phyloP scores from a whole-genome alignment of 2,797 vertebrate genomes.

The Macrochelys suwanniensis region DNA sequence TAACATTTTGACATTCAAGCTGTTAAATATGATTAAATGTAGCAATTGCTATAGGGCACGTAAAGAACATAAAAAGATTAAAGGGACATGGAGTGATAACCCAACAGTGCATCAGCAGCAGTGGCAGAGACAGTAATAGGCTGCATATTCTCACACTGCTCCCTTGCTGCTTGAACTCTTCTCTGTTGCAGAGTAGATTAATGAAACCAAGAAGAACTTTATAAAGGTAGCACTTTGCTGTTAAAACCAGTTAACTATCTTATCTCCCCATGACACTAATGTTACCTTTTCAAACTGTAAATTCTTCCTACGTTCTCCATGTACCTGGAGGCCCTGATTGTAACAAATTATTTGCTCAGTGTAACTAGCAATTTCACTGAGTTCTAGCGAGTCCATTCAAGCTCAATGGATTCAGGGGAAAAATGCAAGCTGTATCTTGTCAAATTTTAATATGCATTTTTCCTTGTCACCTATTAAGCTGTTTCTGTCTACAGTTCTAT shows the following conservation, averaged over 20 bases:
- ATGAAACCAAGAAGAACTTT: constrained; percentile 71
- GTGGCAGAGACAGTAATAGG: constrained; percentile 61
- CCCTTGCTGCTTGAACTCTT: constrained; percentile 61
- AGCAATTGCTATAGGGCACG: constrained; percentile 66
- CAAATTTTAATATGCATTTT: neutral
- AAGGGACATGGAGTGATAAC: constrained; percentile 56
- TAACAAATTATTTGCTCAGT: constrained; percentile 59
- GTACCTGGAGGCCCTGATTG: constrained; percentile 50
- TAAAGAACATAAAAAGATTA: constrained; percentile 73
- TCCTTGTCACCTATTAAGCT: neutral
- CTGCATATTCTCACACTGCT: constrained; percentile 57
- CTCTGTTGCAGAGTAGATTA: constrained; percentile 66
- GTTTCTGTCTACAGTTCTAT: neutral
- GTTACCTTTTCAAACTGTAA: constrained; percentile 48
- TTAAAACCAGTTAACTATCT: constrained; percentile 69
- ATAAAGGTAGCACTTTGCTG: constrained; percentile 64
- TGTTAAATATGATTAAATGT: constrained; percentile 75
- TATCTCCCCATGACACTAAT: constrained; percentile 67
- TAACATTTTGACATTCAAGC: constrained; percentile 75
- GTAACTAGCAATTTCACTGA: constrained; percentile 53
- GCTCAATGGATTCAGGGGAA: accelerated
- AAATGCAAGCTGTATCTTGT: neutral
- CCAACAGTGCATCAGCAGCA: constrained; percentile 66
- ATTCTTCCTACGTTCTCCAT: constrained; percentile 42
- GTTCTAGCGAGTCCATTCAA: constrained; percentile 28